Conservation (phyloP, 1,140 invertebrate genomes). For the Pseudobourletiella spinata region DNA sequence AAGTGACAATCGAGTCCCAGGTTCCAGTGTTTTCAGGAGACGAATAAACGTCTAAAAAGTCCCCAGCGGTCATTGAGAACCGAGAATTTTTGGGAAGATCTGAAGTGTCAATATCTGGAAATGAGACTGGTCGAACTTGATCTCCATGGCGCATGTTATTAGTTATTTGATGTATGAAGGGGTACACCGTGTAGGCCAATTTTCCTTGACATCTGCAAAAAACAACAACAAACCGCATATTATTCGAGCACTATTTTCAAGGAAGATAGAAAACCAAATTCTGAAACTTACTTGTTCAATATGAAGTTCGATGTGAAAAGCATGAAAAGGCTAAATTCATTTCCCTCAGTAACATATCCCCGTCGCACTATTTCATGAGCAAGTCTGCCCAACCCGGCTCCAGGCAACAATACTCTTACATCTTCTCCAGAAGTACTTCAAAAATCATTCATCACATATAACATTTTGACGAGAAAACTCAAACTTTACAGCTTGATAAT, state of each 20-base stretch:
- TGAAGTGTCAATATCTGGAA: conserved; percentile 83
- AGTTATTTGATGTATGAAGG: conserved; percentile 87
- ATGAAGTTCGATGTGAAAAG: conserved; percentile 92
- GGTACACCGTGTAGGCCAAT: conserved; percentile 63
- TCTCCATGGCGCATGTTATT: conserved; percentile 75
- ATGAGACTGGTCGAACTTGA: conserved; percentile 64
- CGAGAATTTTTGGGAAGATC: conserved; percentile 53
- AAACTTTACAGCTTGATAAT: too few species aligned
- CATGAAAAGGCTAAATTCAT: conserved; percentile 97
- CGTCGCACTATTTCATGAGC: conserved; percentile 83
- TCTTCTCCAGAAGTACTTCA: too few species aligned
- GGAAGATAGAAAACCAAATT: conserved; percentile 5
- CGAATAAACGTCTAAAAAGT: conserved; percentile 57
- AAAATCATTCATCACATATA: too few species aligned
- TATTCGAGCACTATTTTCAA: background rate
- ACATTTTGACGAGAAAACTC: too few species aligned
- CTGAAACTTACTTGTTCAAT: conserved; percentile 62
- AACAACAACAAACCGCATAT: conserved; percentile 10
- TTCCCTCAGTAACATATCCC: conserved; percentile 85
- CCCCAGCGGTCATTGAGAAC: conserved; percentile 94
- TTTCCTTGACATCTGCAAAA: conserved; percentile 49
- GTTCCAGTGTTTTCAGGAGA: conserved; percentile 48
- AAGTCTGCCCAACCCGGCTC: conserved; percentile 84
- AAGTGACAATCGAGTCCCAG: conserved; percentile 90
- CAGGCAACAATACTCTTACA: conserved; percentile 45